These are phyloP conservation scores for Eumaeus atala DNA, from an alignment of 1,140 invertebrate species.

Conservation along the genomic window DNA sequence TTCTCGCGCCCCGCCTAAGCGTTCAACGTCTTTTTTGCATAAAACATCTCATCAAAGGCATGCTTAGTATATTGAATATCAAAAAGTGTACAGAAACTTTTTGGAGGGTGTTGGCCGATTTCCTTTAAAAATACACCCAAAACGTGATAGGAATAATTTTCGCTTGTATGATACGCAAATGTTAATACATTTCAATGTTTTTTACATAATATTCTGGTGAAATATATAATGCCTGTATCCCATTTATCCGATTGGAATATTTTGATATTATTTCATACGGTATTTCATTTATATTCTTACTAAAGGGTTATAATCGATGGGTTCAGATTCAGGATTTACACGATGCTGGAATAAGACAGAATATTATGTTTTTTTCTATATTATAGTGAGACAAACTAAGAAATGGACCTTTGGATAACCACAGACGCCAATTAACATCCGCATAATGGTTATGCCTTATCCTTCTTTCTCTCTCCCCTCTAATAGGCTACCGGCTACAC, in stretches of 20 bases:
- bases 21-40: conserved; percentile 71
- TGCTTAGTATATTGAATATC: conserved; percentile 73
- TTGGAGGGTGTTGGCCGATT: conserved; percentile 46
- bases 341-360: too few relatives aligned
- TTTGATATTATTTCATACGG: not conserved
- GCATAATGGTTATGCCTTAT: too few relatives aligned
- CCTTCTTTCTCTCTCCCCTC: too few relatives aligned
- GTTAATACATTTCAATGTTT: conserved; percentile 1
- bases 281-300: too few relatives aligned
- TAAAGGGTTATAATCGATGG: not conserved
- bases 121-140: conserved; percentile 68
- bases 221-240: not conserved
- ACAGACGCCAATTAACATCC: too few relatives aligned
- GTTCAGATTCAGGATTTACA: not conserved
- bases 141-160: conserved; percentile 59
- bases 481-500: too few relatives aligned
- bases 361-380: too few relatives aligned
- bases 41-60: conserved; percentile 75
- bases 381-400: too few relatives aligned
- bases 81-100: conserved; percentile 68
- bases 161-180: conserved; percentile 1
- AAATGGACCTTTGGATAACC: too few relatives aligned
- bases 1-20: conserved; percentile 64
- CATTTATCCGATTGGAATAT: not conserved
- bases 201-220: not conserved